Evolutionary conservation across 2,113 vertebrate genomes (phyloP).

Genomic region (Taurulus bubalis): DNA sequence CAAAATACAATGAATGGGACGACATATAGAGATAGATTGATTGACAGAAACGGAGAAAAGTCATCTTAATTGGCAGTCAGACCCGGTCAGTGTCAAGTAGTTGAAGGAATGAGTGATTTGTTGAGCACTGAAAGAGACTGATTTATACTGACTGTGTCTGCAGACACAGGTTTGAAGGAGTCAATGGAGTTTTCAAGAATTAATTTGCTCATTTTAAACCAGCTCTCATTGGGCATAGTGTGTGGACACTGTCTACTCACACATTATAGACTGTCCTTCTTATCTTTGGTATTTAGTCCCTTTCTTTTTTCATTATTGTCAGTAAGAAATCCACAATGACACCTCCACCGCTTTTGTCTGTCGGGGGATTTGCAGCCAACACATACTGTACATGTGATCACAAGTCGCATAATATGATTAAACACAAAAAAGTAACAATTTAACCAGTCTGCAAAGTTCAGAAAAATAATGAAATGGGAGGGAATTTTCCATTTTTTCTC

Average conservation of each 20-base stretch:
- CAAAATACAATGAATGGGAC: conserved; percentile 35
- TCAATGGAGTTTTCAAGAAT: conserved; percentile 7
- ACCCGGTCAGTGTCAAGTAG: conserved; percentile 49
- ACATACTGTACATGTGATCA: not conserved
- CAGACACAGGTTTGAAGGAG: conserved; percentile 27
- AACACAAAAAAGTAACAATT: conserved; percentile 4
- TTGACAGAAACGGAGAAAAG: conserved; percentile 46
- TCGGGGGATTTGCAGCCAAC: not conserved
- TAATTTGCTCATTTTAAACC: conserved; percentile 40
- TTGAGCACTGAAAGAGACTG: conserved; percentile 39
- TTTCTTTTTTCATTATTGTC: not conserved
- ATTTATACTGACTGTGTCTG: conserved; percentile 22
- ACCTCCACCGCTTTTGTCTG: not conserved
- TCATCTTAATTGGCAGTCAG: conserved; percentile 64
- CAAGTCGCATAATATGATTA: not conserved
- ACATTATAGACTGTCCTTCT: not conserved
- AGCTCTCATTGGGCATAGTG: not conserved
- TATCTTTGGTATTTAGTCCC: not conserved
- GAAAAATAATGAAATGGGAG: conserved; percentile 48
- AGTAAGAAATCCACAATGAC: not conserved
- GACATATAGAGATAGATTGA: conserved; percentile 35
- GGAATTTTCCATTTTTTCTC: conserved; percentile 57
- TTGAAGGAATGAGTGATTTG: conserved; percentile 56
- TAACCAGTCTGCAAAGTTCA: conserved; percentile 41
- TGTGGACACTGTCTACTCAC: not conserved